A percentile compares a stretch with the other conserved stretches of the same genome.
phyloP scores from a whole-genome alignment of 2,113 vertebrate species.

The Aegypius monachus region DNA sequence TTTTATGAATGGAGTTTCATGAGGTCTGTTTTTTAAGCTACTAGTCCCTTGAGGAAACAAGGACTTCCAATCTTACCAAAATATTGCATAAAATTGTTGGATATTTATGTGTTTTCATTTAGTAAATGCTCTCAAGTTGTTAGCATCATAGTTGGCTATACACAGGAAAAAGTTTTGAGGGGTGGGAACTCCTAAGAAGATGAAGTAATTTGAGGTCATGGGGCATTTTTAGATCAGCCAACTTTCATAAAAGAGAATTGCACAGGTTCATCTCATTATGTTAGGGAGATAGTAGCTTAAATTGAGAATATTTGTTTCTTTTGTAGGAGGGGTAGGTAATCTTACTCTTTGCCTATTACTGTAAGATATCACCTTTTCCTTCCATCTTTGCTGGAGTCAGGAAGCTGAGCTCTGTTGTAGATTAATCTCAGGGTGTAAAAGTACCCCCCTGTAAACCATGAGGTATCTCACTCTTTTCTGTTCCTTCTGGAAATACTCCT shows the following conservation, averaged over 20 bases:
- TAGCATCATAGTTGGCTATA: background rate
- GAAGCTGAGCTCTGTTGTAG: background rate
- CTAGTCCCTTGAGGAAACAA: background rate
- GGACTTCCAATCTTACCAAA: background rate
- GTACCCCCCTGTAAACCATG: rapidly evolving
- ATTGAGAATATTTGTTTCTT: background rate
- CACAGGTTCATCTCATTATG: background rate
- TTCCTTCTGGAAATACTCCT: background rate
- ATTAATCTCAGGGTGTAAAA: background rate
- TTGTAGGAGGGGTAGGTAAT: background rate
- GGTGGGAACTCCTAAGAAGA: background rate
- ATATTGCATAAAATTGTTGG: background rate
- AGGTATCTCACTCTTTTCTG: background rate
- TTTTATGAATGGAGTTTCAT: background rate
- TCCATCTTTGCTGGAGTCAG: background rate
- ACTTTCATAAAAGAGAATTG: background rate
- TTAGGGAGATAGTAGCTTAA: background rate
- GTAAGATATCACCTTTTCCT: background rate
- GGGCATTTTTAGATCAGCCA: background rate
- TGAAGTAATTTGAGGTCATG: background rate
- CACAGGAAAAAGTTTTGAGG: background rate
- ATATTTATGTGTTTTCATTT: background rate
- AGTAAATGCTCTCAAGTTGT: background rate
- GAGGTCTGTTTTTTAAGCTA: background rate
- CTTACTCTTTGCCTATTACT: background rate